These are phyloP conservation scores for Ectropis crepuscularia DNA, from an alignment of 2,888 invertebrate species.

Conservation along the genomic window DNA sequence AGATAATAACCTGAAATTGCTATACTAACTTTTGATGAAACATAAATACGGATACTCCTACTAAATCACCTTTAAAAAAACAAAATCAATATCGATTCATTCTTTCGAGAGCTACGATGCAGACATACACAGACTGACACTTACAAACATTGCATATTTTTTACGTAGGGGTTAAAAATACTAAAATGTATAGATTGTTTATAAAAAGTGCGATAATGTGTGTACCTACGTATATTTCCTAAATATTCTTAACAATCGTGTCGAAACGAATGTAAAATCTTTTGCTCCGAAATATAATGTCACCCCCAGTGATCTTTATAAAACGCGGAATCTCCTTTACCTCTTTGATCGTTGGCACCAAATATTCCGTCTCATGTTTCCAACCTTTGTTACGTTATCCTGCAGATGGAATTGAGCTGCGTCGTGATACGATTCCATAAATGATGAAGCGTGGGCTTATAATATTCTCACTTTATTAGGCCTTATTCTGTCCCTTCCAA, in stretches of 20 bases:
- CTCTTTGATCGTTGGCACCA: slow-evolving; percentile 36
- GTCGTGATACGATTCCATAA: slow-evolving; percentile 33
- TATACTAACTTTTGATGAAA: too few relatives aligned
- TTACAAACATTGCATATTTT: too few relatives aligned
- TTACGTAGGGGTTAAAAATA: too few relatives aligned
- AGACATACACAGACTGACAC: too few relatives aligned
- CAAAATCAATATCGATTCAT: too few relatives aligned
- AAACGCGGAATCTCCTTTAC: slow-evolving; percentile 49
- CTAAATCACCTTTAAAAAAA: too few relatives aligned
- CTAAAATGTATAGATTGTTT: too few relatives aligned
- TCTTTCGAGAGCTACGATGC: too few relatives aligned
- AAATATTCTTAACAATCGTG: neutral
- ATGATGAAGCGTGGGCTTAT: slow-evolving; percentile 17
- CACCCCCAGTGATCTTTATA: slow-evolving; percentile 46
- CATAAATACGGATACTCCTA: too few relatives aligned
- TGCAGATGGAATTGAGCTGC: slow-evolving; percentile 40
- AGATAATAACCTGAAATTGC: too few relatives aligned
- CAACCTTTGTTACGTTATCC: slow-evolving; percentile 43
- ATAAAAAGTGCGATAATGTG: too few relatives aligned
- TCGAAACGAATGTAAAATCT: slow-evolving; percentile 16
- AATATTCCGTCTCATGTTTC: slow-evolving; percentile 44
- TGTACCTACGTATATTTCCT: neutral
- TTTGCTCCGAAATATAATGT: slow-evolving; percentile 43
- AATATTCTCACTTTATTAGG: slow-evolving; percentile 12
- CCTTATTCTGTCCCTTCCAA: neutral